Evolutionary conservation across 2,113 vertebrate species (phyloP).

Genomic region (Mus spicilegus): DNA sequence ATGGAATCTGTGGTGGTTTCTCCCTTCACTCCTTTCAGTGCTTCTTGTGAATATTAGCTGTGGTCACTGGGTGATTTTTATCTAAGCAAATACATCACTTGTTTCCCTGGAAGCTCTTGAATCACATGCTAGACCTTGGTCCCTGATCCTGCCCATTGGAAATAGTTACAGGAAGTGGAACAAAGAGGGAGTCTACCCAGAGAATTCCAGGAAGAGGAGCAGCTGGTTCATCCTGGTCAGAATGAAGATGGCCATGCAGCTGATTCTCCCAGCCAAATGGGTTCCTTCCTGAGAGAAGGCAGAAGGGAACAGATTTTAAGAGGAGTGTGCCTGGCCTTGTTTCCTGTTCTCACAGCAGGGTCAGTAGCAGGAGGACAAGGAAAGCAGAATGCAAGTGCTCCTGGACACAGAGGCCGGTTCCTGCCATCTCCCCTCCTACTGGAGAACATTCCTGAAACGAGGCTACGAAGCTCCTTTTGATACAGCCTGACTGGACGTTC

Average conservation of each 20-base stretch:
- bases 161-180: background rate
- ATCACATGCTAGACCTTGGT: background rate
- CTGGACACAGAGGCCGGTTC: background rate
- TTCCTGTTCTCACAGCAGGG: background rate
- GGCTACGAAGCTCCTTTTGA: background rate
- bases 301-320: fast-evolving
- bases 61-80: background rate
- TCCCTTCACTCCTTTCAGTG: background rate
- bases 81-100: too few species aligned
- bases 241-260: background rate
- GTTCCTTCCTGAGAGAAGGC: background rate
- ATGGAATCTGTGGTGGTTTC: background rate
- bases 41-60: background rate
- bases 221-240: background rate
- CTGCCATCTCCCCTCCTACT: background rate
- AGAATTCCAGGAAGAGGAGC: background rate
- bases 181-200: background rate
- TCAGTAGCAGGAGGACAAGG: background rate
- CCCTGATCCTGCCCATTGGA: background rate
- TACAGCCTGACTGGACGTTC: background rate
- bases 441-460: background rate
- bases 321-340: background rate
- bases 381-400: background rate
- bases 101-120: background rate
- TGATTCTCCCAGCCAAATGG: background rate